Percentiles rank a stretch among this genome's conserved stretches.
Evolutionary conservation across 2,797 vertebrate genomes (phyloP).

Genomic region (Ctenopoma kingsleyae): DNA sequence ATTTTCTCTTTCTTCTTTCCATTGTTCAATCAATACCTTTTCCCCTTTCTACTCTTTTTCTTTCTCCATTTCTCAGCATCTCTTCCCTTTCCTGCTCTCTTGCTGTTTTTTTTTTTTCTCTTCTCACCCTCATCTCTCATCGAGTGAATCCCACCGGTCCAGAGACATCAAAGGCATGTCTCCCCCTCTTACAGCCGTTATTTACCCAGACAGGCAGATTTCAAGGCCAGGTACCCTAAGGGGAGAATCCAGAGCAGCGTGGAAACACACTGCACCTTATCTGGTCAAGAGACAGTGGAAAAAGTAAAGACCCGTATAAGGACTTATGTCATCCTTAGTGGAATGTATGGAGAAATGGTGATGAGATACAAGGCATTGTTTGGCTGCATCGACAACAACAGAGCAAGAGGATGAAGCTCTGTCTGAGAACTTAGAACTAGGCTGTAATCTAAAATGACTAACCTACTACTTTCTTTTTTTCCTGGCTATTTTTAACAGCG

Average conservation of each 20-base stretch:
- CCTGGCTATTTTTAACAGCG: slow-evolving; percentile 63
- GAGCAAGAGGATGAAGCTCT: slow-evolving; percentile 3
- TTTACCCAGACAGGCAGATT: slow-evolving; percentile 47
- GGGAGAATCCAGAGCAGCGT: slow-evolving; percentile 39
- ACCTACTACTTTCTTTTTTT: slow-evolving; percentile 34
- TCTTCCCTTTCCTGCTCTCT: slow-evolving; percentile 38
- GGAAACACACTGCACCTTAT: slow-evolving; percentile 52
- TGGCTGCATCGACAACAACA: background rate
- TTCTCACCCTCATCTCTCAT: slow-evolving; percentile 34
- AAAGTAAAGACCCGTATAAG: slow-evolving; percentile 41
- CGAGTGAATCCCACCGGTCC: slow-evolving; percentile 45
- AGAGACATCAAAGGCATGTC: slow-evolving; percentile 65
- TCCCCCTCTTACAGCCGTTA: slow-evolving; percentile 37
- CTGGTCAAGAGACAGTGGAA: slow-evolving; percentile 28
- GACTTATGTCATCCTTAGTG: slow-evolving; percentile 46
- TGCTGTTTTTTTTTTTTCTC: slow-evolving; percentile 8
- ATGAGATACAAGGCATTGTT: slow-evolving; percentile 46
- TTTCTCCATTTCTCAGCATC: slow-evolving; percentile 20
- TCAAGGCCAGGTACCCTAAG: slow-evolving; percentile 68
- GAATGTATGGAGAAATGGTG: slow-evolving; percentile 45
- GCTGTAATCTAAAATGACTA: slow-evolving; percentile 55
- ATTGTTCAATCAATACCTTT: slow-evolving; percentile 68
- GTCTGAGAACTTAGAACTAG: slow-evolving; percentile 24
- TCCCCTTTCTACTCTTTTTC: slow-evolving; percentile 12
- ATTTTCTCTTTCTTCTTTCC: slow-evolving; percentile 44